phyloP scores from a whole-genome alignment of 2,113 vertebrate genomes.

The Felis chaus region DNA sequence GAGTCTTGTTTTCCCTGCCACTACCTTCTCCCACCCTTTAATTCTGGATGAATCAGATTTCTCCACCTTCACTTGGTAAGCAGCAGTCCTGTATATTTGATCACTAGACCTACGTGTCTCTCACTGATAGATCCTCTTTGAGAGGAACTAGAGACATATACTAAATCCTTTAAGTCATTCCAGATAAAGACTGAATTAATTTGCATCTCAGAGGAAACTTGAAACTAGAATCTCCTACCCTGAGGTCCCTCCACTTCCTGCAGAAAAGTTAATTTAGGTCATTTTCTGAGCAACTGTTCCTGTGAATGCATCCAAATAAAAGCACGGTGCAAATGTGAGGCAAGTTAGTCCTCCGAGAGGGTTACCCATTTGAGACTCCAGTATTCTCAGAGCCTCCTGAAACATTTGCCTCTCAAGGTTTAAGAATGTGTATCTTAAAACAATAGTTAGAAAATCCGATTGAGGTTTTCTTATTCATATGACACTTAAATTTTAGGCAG shows the following conservation, averaged over 20 bases:
- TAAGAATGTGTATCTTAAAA: background rate
- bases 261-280: constrained; percentile 36
- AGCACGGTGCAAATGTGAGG: background rate
- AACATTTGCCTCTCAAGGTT: background rate
- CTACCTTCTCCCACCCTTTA: background rate
- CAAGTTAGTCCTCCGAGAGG: background rate
- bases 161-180: constrained; percentile 34
- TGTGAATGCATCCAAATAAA: constrained; percentile 2
- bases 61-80: background rate
- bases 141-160: constrained; percentile 19
- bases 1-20: background rate
- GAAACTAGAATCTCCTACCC: background rate
- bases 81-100: background rate
- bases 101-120: background rate
- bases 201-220: background rate
- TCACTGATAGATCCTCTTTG: background rate
- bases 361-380: too few species aligned
- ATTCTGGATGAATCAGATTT: background rate
- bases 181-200: constrained; percentile 33
- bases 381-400: background rate
- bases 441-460: background rate
- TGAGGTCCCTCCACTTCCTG: background rate
- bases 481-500: background rate
- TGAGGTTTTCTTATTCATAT: background rate
- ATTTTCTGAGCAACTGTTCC: background rate